Base-by-base conservation (phyloP, 2,113 vertebrate genomes). In the Xerus inauris region DNA sequence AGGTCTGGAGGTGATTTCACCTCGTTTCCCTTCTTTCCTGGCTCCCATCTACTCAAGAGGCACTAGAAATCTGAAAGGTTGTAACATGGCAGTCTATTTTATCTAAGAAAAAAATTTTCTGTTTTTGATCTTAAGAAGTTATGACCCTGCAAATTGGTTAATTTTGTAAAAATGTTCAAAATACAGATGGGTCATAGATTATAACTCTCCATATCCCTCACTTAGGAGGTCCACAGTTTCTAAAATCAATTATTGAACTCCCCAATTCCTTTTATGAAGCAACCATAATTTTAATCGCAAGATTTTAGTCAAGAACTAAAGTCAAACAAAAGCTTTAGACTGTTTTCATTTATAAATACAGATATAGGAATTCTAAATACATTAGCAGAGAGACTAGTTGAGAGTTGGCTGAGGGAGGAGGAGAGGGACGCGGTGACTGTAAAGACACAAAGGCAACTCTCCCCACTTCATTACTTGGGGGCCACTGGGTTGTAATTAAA, bases 151-250 rank as follows among this genome's bases (percentile, higher is more conserved):
- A 75, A 59, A 24, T 32, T 20, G 42, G 13, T 26, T 65, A 49
- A 67, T n/a, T 45, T 83, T 67, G 2, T 69, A 91, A 82, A 96
- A 93, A 20, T 87, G 38, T 86, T 93, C 62, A 88, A 81, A 95
- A 96, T 85, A 87, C 0, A 20, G 54, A 35, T 54, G 40, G 84
- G 8, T 45, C 85, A 85, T 14, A 81, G 5, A 90, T 32, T 57
- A 28, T 89, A 45, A 83, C 24, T 32, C 45, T 32, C 17, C 12
- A 26, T 54, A 67, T 64, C 14, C 13, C 86, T 96, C 47, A 69
- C 22, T 51, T 79, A 92, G 62, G 28, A 94, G 54, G 57, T 1
- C 12, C 5, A 62, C n/a, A 38, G 17, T 2, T 76, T 89, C 92
- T 96, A 69, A 77, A 86, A 82, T 64, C 8, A 88, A 42, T 38